phyloP scores from a whole-genome alignment of 2,113 vertebrate genomes.

The Nyctibius bracteatus region DNA sequence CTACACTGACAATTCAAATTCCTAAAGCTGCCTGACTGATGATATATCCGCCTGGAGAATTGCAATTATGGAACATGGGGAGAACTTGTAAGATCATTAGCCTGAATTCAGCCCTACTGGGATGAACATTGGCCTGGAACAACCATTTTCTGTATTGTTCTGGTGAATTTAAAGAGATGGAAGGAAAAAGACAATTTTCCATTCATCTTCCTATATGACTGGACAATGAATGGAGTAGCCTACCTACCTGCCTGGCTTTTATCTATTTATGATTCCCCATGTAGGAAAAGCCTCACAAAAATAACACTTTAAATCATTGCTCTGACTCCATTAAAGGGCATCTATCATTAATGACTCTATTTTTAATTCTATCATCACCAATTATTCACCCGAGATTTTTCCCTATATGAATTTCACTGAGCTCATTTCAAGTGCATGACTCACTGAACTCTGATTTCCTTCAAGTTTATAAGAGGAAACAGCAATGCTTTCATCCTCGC shows the following conservation, averaged over 20 bases:
- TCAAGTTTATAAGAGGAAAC: constrained; percentile 24
- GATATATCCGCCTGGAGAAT: not conserved
- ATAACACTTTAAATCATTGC: not conserved
- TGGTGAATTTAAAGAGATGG: not conserved
- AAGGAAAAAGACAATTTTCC: not conserved
- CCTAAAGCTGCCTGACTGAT: not conserved
- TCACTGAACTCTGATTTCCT: constrained; percentile 20
- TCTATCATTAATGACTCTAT: constrained; percentile 13
- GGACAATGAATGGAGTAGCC: not conserved
- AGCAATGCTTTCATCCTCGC: not conserved
- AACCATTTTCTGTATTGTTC: not conserved
- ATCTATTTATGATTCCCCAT: not conserved
- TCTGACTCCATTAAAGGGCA: not conserved
- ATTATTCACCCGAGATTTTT: not conserved
- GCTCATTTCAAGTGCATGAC: not conserved
- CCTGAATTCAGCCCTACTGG: not conserved
- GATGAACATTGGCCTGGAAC: not conserved
- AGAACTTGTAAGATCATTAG: not conserved
- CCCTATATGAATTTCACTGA: not conserved
- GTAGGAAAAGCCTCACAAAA: not conserved
- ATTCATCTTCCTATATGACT: not conserved
- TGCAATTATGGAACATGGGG: not conserved
- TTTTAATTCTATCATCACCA: not conserved
- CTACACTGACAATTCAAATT: not conserved
- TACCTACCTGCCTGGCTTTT: not conserved